Evolutionary conservation across 1,140 invertebrate species (phyloP), one percentile per base, ranked within the genome.

Genomic region (Pentalonia nigronervosa): DNA sequence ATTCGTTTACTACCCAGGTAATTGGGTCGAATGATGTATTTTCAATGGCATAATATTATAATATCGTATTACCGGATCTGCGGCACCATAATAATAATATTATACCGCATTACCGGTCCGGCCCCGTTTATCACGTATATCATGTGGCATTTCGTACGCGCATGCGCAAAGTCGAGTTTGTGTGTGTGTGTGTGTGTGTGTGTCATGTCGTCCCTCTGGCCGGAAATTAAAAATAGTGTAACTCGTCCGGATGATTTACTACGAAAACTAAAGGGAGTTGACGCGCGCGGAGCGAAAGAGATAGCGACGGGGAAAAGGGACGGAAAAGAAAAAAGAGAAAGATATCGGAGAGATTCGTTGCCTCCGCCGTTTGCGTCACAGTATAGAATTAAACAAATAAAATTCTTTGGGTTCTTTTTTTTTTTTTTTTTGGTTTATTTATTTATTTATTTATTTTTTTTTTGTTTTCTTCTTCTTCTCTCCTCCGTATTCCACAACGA

Each of bases 191-290:
- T 25, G 21, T 36, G 50, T 36, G 53, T 36, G 2, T 1, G 53
- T 45, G 89, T 67, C 89, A 90, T 36, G 50, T 90, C 87, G 45
- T 87, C 88, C n/a, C 81, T 36, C 6, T 6, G 91, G 91, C 91
- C 91, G 91, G 91, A 93, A 93, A 93, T 93, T 93, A 93, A 93
- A 93, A 92, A 92, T 30, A 34, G 88, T 45, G 50, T 45, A 41
- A 60, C 88, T 90, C 48, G 48, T 9, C 67, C 76, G 91, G 81
- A 53, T 53, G 76, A 92, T 92, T 92, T 92, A 92, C 91, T 92
- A 30, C 34, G n/a, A n/a, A 91, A 81, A 89, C 30, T 89, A 53
- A 89, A 53, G 48, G 87, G 87, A 60, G 36, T 41, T 34, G 50
- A 60, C 25, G 34, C 9, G 34, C 9, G 36, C 25, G 34, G 48